Conservation (phyloP, 2,113 vertebrate genomes). For the Isichthys henryi region DNA sequence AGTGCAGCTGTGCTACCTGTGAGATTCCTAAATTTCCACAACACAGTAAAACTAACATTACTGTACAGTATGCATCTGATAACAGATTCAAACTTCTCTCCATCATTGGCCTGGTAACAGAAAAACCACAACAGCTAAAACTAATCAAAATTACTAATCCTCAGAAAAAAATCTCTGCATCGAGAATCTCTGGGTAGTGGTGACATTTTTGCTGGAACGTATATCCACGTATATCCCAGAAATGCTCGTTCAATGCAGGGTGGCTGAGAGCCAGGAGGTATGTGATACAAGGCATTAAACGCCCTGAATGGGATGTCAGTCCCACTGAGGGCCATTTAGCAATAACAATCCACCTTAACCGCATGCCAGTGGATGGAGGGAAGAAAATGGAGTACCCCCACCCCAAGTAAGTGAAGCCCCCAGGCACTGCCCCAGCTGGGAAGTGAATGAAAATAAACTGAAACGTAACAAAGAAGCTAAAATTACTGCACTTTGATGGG, state of each 20-base stretch:
- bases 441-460: background rate
- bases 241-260: background rate
- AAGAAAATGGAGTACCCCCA: background rate
- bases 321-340: background rate
- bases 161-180: background rate
- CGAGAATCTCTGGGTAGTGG: background rate
- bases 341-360: background rate
- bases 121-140: background rate
- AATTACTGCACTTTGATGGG: background rate
- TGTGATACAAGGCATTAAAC: background rate
- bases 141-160: background rate
- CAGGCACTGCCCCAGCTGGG: background rate
- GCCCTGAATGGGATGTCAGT: background rate
- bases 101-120: background rate
- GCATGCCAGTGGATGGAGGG: background rate
- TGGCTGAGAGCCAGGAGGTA: background rate
- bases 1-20: background rate
- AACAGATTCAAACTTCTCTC: background rate
- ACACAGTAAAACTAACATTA: background rate
- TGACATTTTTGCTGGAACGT: background rate
- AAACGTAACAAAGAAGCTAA: background rate
- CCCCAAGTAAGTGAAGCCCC: background rate
- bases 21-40: background rate
- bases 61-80: background rate
- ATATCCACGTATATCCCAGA: background rate